Conservation (phyloP, 2,113 vertebrate species). For the Nyctereutes procyonoides region DNA sequence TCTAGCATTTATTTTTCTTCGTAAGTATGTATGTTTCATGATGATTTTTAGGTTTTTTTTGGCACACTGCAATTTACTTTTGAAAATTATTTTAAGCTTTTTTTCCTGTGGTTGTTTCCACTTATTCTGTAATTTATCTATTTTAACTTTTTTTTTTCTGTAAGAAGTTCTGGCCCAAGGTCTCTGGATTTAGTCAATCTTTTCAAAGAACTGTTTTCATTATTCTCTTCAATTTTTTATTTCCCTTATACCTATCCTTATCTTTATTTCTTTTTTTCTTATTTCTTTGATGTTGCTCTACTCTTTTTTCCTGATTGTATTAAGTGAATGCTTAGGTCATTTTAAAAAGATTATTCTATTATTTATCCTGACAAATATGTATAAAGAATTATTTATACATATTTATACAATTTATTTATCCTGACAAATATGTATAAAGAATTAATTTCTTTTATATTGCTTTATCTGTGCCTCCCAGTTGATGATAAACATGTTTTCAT, state of each 20-base stretch:
- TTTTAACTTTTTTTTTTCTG: neutral
- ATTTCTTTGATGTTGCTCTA: neutral
- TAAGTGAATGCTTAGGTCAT: neutral
- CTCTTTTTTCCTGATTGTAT: neutral
- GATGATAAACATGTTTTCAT: neutral
- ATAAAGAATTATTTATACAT: neutral
- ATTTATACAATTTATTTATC: too few species aligned
- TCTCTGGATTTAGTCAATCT: neutral
- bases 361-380: neutral
- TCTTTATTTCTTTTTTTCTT: constrained; percentile 18
- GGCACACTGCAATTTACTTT: neutral
- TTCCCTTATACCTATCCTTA: neutral
- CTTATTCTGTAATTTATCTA: neutral
- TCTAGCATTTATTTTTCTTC: neutral
- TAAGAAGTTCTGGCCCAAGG: neutral
- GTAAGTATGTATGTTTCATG: neutral
- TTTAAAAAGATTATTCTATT: neutral
- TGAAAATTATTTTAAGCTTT: neutral
- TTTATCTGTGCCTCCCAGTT: neutral
- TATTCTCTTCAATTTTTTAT: neutral
- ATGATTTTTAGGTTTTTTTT: neutral
- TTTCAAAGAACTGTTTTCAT: neutral
- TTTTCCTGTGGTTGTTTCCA: neutral
- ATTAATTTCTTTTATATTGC: neutral
- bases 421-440: neutral